A percentile compares a stretch with the other conserved stretches of the same genome.
Evolutionary conservation across 2,113 vertebrate species (phyloP).

Genomic region (Brachyhypopomus occidentalis): DNA sequence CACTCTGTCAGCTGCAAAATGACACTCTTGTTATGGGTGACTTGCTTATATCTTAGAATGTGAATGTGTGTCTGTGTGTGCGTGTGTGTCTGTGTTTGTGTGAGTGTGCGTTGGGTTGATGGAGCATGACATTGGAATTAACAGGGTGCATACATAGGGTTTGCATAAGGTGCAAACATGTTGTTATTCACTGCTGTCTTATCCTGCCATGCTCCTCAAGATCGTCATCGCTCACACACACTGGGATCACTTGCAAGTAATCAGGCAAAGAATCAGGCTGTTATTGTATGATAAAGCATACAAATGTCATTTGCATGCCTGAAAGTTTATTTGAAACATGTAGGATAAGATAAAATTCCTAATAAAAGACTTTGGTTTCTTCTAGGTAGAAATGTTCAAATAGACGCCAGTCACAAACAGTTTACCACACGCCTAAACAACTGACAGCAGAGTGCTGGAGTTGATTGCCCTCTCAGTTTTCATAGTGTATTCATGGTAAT

Average conservation of each 20-base stretch:
- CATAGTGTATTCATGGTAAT: too few species aligned
- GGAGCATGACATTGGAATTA: not conserved
- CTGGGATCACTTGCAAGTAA: too few species aligned
- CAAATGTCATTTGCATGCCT: not conserved
- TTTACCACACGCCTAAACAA: not conserved
- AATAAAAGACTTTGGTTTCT: not conserved
- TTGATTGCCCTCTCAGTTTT: not conserved
- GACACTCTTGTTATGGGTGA: slow-evolving; percentile 26
- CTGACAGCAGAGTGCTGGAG: not conserved
- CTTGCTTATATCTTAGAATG: not conserved
- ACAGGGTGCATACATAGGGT: not conserved
- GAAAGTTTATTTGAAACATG: not conserved
- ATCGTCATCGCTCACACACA: not conserved
- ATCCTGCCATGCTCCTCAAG: not conserved
- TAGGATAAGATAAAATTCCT: too few species aligned
- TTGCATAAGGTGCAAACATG: not conserved
- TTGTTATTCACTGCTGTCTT: not conserved
- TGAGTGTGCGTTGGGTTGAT: not conserved
- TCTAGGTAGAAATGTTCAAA: not conserved
- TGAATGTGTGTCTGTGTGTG: not conserved
- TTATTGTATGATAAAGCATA: not conserved
- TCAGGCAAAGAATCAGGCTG: not conserved
- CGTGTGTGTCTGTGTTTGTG: too few species aligned
- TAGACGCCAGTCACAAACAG: slow-evolving; percentile 1
- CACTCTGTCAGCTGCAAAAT: slow-evolving; percentile 13